Evolutionary conservation across 2,113 vertebrate species (phyloP).

Genomic region (Salminus brasiliensis): DNA sequence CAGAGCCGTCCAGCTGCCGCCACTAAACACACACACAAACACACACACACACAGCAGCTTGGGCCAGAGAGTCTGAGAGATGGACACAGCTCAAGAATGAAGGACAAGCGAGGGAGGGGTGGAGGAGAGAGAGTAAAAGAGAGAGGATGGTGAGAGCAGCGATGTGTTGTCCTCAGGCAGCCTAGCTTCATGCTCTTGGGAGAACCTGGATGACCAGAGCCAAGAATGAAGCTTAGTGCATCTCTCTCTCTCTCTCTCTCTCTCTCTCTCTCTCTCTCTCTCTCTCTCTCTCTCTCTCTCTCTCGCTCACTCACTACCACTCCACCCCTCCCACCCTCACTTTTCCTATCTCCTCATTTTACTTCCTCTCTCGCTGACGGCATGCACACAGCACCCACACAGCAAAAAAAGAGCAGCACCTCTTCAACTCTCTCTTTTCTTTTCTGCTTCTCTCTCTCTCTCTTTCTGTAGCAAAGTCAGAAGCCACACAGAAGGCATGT

Average conservation of each 20-base stretch:
- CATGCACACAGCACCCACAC: neutral
- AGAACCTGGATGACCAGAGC: slow-evolving; percentile 35
- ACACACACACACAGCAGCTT: neutral
- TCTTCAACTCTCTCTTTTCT: neutral
- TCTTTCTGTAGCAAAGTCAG: neutral
- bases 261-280: slow-evolving; percentile 19
- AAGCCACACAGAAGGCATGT: neutral
- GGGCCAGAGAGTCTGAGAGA: slow-evolving; percentile 8
- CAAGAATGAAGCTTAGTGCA: slow-evolving; percentile 35
- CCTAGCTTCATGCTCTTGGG: slow-evolving; percentile 39
- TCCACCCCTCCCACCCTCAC: too few relatives aligned
- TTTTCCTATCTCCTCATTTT: slow-evolving; percentile 7
- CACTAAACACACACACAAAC: slow-evolving; percentile 9
- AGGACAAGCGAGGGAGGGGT: slow-evolving; percentile 26
- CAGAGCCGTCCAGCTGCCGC: slow-evolving; percentile 28
- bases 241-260: slow-evolving; percentile 12
- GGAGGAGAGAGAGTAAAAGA: slow-evolving; percentile 53
- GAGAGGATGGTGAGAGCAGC: slow-evolving; percentile 54
- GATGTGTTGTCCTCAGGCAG: slow-evolving; percentile 44
- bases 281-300: slow-evolving; percentile 3
- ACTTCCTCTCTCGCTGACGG: neutral
- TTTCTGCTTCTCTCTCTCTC: neutral
- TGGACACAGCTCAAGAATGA: slow-evolving; percentile 17
- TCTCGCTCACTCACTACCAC: neutral
- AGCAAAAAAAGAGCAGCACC: neutral